Conservation (phyloP, 2,113 vertebrate genomes). For the Bubo bubo region DNA sequence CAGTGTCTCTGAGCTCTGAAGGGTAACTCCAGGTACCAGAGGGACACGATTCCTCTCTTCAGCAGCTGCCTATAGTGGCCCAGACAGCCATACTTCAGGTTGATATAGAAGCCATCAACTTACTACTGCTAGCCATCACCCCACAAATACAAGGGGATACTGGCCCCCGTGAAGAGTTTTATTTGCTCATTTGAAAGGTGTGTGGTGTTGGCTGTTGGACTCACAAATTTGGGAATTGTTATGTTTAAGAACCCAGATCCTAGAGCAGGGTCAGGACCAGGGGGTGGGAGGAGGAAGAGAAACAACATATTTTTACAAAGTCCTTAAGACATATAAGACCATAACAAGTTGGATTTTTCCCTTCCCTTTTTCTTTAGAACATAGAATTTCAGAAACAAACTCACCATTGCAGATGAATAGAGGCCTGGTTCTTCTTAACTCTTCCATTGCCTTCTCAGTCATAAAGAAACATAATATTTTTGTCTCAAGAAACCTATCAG, state of each 20-base stretch:
- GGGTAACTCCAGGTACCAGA: neutral
- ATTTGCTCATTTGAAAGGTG: neutral
- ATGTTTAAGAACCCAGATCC: neutral
- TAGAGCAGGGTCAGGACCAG: neutral
- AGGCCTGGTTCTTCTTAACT: neutral
- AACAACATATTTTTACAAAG: neutral
- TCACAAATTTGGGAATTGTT: neutral
- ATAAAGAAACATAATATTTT: neutral
- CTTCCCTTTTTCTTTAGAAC: neutral
- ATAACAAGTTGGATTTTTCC: neutral
- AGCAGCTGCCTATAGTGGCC: neutral
- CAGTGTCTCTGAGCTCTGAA: neutral
- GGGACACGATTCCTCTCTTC: neutral
- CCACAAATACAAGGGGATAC: neutral
- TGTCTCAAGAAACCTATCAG: neutral
- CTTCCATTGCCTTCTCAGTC: neutral
- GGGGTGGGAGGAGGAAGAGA: neutral
- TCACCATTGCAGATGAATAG: neutral
- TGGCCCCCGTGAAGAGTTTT: fast-evolving
- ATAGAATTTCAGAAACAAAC: neutral
- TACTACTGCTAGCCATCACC: neutral
- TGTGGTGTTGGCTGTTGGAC: neutral
- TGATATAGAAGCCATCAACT: neutral
- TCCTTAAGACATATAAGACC: neutral
- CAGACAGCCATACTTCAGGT: neutral